Base-by-base conservation (phyloP, 2,888 invertebrate genomes). In the Torymus texanus region DNA sequence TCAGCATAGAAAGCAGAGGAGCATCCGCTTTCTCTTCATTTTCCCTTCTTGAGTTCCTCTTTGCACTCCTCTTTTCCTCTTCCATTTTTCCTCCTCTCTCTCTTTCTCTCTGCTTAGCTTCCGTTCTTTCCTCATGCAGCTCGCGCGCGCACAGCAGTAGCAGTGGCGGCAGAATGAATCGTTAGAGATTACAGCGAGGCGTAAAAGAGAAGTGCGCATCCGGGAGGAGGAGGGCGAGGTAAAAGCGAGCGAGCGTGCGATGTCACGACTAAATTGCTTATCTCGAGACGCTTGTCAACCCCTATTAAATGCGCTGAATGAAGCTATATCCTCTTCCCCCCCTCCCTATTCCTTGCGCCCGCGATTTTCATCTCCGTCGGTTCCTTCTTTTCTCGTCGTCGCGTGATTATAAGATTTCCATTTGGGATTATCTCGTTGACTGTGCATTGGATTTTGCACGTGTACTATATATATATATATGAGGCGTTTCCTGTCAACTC, bases 231-330 rank as follows among this genome's bases (percentile, higher is more conserved):
- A 76, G 70, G 59, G 53, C 53, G 68, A 75, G 67, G n/a, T n/a
- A n/a, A n/a, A n/a, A n/a, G n/a, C n/a, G n/a, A n/a, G n/a, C n/a
- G n/a, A n/a, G n/a, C n/a, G n/a, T 68, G 61, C 75, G 61, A 75
- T 61, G 75, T 61, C 75, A 76, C 63, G 67, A 24, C 76, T 76
- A 70, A 76, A 76, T 76, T 70, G 76, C 63, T 76, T 76, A 76
- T 76, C 76, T 76, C 68, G 62, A 62, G 70, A 70, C 76, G 76
- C 59, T 76, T 63, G 76, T 70, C 70, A 76, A 56, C 70, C 70
- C 63, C 76, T 58, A 76, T 76, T 75, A 70, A 55, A 29, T 18
- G 55, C n/a, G 18, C 63, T 41, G 62, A 76, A 75, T 75, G 18
- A 68, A 68, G 68, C 56, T 58, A 58, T 74, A n/a, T n/a, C n/a